Percentiles rank a stretch among this genome's conserved stretches.
phyloP scores from a whole-genome alignment of 1,140 invertebrate genomes.

The Anastatus disparis region DNA sequence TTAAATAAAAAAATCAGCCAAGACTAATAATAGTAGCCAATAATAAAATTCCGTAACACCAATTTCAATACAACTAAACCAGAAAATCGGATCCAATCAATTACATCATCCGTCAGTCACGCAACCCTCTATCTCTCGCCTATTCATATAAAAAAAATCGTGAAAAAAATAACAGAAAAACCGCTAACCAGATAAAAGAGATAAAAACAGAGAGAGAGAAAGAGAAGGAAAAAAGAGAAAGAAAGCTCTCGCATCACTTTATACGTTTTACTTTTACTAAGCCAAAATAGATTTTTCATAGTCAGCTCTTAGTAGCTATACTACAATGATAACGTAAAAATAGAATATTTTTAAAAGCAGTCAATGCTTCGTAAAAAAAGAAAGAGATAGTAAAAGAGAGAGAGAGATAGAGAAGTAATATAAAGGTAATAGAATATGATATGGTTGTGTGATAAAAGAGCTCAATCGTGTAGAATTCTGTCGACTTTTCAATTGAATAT shows the following conservation, averaged over 20 bases:
- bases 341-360: too few relatives aligned
- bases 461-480: slow-evolving; percentile 21
- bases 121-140: background rate
- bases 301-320: background rate
- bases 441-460: background rate
- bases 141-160: too few relatives aligned
- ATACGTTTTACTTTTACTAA: background rate
- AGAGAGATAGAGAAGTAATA: background rate
- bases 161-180: too few relatives aligned
- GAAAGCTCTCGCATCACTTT: background rate
- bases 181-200: background rate
- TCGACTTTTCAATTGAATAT: slow-evolving; percentile 23
- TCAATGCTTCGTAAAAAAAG: too few relatives aligned
- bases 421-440: slow-evolving; percentile 23
- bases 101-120: slow-evolving; percentile 4
- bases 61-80: background rate
- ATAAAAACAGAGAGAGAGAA: background rate
- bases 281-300: slow-evolving; percentile 25
- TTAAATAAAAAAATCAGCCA: too few relatives aligned
- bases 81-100: slow-evolving; percentile 8
- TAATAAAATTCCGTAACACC: background rate
- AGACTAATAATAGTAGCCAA: background rate
- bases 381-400: too few relatives aligned
- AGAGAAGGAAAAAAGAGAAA: too few relatives aligned
- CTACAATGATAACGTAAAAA: too few relatives aligned